Conservation (phyloP, 2,888 invertebrate species). For the Muschampia staudingeri region DNA sequence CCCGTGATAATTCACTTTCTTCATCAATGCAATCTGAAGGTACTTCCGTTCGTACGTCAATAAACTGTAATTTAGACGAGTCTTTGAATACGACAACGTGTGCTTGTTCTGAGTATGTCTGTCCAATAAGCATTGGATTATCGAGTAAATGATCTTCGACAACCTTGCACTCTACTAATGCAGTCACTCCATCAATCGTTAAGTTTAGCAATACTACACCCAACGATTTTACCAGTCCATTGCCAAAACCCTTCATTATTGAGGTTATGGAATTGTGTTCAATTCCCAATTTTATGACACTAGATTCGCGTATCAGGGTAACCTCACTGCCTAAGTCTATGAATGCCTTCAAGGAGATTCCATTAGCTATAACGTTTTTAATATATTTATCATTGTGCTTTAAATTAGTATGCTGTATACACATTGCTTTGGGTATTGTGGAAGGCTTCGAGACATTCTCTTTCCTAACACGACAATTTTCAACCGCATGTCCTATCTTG, state of each 20-base stretch:
- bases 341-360: not conserved
- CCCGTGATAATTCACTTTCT: not conserved
- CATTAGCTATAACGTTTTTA: not conserved
- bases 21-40: not conserved
- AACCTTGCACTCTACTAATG: conserved; percentile 4
- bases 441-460: not conserved
- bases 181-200: not conserved
- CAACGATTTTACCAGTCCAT: not conserved
- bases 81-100: not conserved
- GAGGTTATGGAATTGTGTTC: not conserved
- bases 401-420: not conserved
- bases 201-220: not conserved
- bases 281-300: not conserved
- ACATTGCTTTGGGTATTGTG: not conserved
- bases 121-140: not conserved
- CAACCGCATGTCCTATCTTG: not conserved
- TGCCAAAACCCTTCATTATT: not conserved
- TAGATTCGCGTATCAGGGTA: not conserved
- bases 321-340: not conserved
- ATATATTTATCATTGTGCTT: not conserved
- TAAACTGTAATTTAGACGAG: not conserved
- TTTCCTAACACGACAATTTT: not conserved
- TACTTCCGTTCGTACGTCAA: not conserved
- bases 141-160: not conserved
- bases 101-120: not conserved